Base-by-base conservation (phyloP, 2,888 invertebrate species). In the Ectemnius continuus region DNA sequence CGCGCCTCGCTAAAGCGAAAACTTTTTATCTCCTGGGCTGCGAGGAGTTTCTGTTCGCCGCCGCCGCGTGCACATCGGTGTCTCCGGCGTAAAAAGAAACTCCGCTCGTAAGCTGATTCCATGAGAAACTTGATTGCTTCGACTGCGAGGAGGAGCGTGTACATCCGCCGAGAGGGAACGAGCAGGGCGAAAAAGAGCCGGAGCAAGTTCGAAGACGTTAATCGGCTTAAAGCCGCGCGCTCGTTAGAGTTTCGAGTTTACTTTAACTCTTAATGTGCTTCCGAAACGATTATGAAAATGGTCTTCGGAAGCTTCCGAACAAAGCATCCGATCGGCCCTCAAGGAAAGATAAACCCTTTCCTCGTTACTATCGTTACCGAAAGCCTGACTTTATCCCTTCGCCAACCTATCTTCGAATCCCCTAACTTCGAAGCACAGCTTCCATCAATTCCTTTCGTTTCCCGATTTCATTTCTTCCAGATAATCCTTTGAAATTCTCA, bases 141-240 rank as follows among this genome's bases (percentile, higher is more conserved):
- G 67, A 46, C 61, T 36, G 36, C 36, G 36, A 36, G 8, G 36
- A 36, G 36, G 36, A 36, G 36, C 36, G 36, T 2, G 36, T 36
- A 8, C 36, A 36, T 36, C 36, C 36, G 1, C 36, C 36, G 11
- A 11, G 36, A 36, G 36, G 36, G 36, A 36, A 23, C 8, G 36
- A 36, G 36, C 4, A 36, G 1, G 36, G 36, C 8, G 36, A 36
- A 36, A 14, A 52, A 23, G 14, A 60, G 70, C 58, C 26, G 28
- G 65, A 61, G 70, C 67, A 71, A 75, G 69, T 75, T 79, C 63
- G 73, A 70, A 68, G 76, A 68, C 63, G 76, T 73, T 79, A 79
- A 79, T 79, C 79, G 79, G 79, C 79, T 79, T 79, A 79, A 76
- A 79, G 68, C 79, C 69, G 67, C 36, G 36, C 46, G 61, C 73